A percentile compares a stretch with the other conserved stretches of the same genome.
Evolutionary conservation across 2,113 vertebrate genomes (phyloP).

Genomic region (Hippoglossus stenolepis): DNA sequence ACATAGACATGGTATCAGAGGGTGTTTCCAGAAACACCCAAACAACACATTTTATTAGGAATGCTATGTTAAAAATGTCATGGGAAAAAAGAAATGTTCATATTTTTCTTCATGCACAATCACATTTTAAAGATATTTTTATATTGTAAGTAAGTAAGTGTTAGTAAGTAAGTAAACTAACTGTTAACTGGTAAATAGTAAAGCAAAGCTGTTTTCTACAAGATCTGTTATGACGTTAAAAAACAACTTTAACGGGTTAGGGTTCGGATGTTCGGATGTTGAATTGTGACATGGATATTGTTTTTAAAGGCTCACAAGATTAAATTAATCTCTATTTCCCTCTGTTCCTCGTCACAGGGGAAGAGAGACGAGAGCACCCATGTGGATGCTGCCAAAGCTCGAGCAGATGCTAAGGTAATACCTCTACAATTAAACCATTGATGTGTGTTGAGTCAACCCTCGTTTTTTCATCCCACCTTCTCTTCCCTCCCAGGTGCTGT

Average conservation of each 20-base stretch:
- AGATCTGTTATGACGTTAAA: too few relatives aligned
- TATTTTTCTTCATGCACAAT: too few relatives aligned
- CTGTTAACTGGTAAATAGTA: too few relatives aligned
- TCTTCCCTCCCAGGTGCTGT: conserved; percentile 77
- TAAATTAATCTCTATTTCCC: not conserved
- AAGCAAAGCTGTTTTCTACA: not conserved
- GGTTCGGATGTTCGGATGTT: too few relatives aligned
- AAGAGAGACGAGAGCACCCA: conserved; percentile 84
- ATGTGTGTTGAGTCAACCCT: too few relatives aligned
- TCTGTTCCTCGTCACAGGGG: conserved; percentile 65
- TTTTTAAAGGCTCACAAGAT: too few relatives aligned
- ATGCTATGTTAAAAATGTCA: not conserved
- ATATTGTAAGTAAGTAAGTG: too few relatives aligned
- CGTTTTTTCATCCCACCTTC: not conserved
- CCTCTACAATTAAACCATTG: not conserved
- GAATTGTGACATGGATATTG: not conserved
- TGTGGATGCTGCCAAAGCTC: conserved; percentile 82
- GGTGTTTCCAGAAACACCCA: not conserved
- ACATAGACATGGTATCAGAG: not conserved
- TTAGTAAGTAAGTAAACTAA: too few relatives aligned
- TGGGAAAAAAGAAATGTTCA: too few relatives aligned
- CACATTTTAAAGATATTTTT: too few relatives aligned
- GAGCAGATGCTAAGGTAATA: conserved; percentile 85
- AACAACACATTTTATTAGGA: not conserved
- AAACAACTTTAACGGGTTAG: too few relatives aligned